A percentile compares a stretch with the other conserved stretches of the same genome.
phyloP scores from a whole-genome alignment of 2,797 vertebrate genomes.

The Dallia pectoralis region DNA sequence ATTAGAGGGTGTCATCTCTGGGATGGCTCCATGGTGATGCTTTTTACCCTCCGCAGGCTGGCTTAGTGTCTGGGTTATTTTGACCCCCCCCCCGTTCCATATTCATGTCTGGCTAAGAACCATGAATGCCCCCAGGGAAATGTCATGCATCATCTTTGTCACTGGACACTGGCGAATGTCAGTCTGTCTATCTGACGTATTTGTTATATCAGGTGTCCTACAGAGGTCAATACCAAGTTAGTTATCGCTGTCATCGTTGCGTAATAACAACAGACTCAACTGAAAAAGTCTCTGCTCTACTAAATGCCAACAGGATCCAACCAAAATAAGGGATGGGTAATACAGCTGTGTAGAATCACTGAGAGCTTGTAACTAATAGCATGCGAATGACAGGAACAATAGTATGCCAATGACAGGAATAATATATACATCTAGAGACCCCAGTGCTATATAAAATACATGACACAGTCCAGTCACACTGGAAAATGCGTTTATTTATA shows the following conservation, averaged over 20 bases:
- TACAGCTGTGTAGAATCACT: too few species aligned
- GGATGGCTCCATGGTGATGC: neutral
- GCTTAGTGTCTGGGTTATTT: constrained; percentile 31
- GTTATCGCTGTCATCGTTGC: neutral
- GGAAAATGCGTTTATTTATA: too few species aligned
- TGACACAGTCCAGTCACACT: too few species aligned
- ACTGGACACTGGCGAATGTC: constrained; percentile 36
- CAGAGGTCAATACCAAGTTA: neutral
- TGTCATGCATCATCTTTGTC: constrained; percentile 23
- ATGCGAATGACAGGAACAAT: neutral
- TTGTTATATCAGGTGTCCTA: neutral
- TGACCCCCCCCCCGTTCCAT: neutral
- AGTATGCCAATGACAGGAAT: neutral
- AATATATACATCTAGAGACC: neutral
- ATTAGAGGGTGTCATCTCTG: neutral
- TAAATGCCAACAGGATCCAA: neutral
- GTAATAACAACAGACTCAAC: neutral
- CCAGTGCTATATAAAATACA: neutral
- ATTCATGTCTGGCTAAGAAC: constrained; percentile 17
- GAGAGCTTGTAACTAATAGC: neutral
- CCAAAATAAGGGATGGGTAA: neutral
- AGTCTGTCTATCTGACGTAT: constrained; percentile 22
- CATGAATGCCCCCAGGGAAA: constrained; percentile 25
- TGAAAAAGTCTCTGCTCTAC: neutral
- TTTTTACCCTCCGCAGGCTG: neutral